Evolutionary conservation across 2,113 vertebrate species (phyloP).

Genomic region (Furnarius figulus): DNA sequence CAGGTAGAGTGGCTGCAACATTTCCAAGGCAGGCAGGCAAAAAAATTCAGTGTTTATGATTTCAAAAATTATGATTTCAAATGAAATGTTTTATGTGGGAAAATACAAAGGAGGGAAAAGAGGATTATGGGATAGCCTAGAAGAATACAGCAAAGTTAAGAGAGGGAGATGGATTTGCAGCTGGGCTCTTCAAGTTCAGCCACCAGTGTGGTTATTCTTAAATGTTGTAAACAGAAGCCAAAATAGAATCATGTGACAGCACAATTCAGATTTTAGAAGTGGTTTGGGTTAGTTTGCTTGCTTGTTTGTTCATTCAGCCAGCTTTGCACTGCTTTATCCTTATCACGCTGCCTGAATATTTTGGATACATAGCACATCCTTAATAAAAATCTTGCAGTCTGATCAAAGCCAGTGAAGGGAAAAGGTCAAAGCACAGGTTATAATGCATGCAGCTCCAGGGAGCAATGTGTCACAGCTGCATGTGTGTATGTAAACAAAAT

Average conservation of each 20-base stretch:
- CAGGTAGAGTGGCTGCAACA: fast-evolving
- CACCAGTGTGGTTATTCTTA: not conserved
- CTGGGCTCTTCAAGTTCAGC: not conserved
- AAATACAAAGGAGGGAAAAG: not conserved
- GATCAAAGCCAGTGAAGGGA: not conserved
- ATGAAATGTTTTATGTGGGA: not conserved
- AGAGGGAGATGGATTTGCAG: not conserved
- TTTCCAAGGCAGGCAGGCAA: not conserved
- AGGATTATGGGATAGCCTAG: not conserved
- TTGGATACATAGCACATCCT: not conserved
- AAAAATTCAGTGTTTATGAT: not conserved
- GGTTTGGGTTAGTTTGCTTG: not conserved
- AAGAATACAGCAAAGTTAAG: not conserved
- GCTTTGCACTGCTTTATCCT: not conserved
- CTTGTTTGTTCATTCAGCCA: not conserved
- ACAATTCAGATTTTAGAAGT: not conserved
- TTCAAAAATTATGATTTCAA: not conserved
- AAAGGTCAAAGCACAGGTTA: not conserved
- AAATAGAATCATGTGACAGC: not conserved
- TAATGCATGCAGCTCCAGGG: not conserved
- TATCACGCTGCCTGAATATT: fast-evolving
- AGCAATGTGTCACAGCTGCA: not conserved
- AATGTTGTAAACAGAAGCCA: not conserved
- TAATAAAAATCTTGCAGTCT: not conserved
- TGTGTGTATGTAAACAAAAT: not conserved